phyloP scores from a whole-genome alignment of 1,140 invertebrate genomes.

The Leptestheria dahalacensis region DNA sequence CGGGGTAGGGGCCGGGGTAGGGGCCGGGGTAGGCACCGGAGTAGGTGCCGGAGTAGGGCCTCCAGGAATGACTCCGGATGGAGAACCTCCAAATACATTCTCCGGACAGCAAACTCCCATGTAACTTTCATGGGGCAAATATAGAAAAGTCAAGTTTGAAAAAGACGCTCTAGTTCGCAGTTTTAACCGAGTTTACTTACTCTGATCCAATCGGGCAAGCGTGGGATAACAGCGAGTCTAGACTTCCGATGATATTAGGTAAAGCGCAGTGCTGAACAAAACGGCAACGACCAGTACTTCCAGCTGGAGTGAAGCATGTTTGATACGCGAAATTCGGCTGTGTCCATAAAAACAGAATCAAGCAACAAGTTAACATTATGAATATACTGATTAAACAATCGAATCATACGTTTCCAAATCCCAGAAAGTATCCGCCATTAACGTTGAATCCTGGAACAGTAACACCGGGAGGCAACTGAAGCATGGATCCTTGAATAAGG shows the following conservation, averaged over 20 bases:
- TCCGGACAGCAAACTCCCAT: conserved; percentile 16
- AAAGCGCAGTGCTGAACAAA: conserved; percentile 16
- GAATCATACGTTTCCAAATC: conserved; percentile 3
- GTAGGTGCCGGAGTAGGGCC: not conserved
- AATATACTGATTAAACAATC: not conserved
- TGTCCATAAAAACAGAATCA: not conserved
- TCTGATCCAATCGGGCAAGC: conserved; percentile 16
- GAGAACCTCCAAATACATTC: not conserved
- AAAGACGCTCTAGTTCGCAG: not conserved
- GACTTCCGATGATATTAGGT: conserved; percentile 8
- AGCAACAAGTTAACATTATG: not conserved
- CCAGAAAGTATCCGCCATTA: not conserved
- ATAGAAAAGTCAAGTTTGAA: not conserved
- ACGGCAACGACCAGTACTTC: conserved; percentile 9
- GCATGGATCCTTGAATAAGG: not conserved
- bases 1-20: not conserved
- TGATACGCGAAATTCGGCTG: conserved; percentile 16
- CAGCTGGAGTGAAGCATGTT: conserved; percentile 11
- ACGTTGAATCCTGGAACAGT: not conserved
- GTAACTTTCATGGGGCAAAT: conserved; percentile 2
- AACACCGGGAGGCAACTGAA: not conserved
- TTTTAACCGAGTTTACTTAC: conserved; percentile 6
- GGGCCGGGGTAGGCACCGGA: conserved; percentile 1
- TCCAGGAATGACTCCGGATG: not conserved
- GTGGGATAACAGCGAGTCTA: conserved; percentile 8